These are phyloP conservation scores for Catagonus wagneri DNA, from an alignment of 2,113 vertebrate genomes.

Conservation along the genomic window DNA sequence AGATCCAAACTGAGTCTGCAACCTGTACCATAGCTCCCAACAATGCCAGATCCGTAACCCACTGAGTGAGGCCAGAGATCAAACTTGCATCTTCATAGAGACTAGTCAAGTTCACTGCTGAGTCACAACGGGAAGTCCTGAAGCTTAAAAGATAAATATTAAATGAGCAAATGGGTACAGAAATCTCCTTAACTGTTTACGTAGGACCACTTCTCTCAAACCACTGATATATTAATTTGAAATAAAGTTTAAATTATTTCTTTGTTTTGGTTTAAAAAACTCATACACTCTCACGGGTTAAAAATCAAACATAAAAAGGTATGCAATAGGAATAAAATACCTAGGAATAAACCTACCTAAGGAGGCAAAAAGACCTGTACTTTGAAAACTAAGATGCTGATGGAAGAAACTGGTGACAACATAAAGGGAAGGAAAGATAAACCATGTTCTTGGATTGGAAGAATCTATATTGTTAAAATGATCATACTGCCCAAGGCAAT, in stretches of 20 bases:
- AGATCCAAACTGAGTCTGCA: too few species aligned
- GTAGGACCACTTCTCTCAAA: not conserved
- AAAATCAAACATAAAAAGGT: not conserved
- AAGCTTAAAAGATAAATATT: constrained; percentile 24
- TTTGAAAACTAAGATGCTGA: not conserved
- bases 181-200: not conserved
- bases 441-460: not conserved
- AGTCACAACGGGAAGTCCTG: too few species aligned
- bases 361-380: not conserved
- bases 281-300: not conserved
- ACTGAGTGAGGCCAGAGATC: too few species aligned
- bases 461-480: not conserved
- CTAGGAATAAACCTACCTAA: not conserved
- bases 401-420: not conserved
- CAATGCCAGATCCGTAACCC: too few species aligned
- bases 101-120: too few species aligned
- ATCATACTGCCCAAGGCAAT: not conserved
- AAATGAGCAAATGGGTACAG: not conserved
- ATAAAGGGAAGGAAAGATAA: not conserved
- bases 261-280: not conserved
- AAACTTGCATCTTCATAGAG: too few species aligned
- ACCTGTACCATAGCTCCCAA: too few species aligned
- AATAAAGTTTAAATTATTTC: not conserved
- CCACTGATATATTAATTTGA: not conserved
- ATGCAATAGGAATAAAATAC: not conserved